A percentile compares a stretch with the other conserved stretches of the same genome.
These are phyloP conservation scores for Alviniconcha strummeri DNA, from an alignment of 2,888 invertebrate genomes.

Conservation along the genomic window DNA sequence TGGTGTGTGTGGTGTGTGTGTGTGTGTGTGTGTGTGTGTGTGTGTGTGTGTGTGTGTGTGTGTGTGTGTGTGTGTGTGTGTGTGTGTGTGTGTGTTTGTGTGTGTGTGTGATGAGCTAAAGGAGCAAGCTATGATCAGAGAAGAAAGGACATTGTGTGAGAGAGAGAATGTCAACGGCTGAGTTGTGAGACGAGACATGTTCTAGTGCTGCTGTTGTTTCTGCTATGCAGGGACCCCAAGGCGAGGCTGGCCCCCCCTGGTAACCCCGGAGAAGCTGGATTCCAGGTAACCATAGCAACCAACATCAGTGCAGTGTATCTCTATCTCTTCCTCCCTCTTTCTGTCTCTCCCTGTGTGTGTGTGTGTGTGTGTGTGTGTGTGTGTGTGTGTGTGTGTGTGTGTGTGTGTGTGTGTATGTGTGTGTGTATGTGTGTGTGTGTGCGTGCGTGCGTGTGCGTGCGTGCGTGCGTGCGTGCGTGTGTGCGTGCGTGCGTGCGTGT, in stretches of 20 bases:
- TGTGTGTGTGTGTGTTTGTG: neutral
- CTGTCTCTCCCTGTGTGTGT: neutral
- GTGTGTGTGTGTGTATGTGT: too few species aligned
- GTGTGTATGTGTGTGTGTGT: too few species aligned
- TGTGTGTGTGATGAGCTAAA: neutral
- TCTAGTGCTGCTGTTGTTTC: neutral
- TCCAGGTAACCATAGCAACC: conserved; percentile 43
- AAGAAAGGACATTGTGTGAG: too few species aligned
- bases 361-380: neutral
- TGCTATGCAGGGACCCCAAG: conserved; percentile 55
- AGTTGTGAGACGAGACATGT: too few species aligned
- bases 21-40: neutral
- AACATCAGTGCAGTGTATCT: neutral
- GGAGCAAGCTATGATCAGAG: too few species aligned
- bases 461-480: too few species aligned
- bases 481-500: too few species aligned
- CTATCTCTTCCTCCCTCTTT: neutral
- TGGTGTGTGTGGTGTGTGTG: neutral
- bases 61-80: neutral
- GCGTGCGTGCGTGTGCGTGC: too few species aligned
- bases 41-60: neutral
- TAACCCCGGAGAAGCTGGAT: conserved; percentile 55
- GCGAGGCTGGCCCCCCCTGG: conserved; percentile 58
- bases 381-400: too few species aligned
- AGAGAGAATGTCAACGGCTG: too few species aligned